Percentiles rank a stretch among this genome's conserved stretches.
Evolutionary conservation across 2,888 invertebrate species (phyloP).

Genomic region (Agrochola lychnidis): DNA sequence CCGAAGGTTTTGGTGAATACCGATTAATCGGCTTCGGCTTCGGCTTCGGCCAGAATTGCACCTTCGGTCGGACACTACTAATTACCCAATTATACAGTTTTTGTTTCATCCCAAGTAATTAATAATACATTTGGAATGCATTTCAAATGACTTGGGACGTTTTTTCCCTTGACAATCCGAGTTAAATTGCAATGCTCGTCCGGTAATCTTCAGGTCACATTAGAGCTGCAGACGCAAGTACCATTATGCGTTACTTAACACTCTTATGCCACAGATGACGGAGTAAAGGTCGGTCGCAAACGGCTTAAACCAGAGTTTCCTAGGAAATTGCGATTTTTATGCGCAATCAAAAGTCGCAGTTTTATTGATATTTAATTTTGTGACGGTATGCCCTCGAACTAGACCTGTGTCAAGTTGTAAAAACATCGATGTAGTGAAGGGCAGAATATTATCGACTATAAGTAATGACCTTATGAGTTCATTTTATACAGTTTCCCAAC

Average conservation of each 20-base stretch:
- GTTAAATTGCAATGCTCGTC: constrained; percentile 19
- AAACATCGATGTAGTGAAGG: not conserved
- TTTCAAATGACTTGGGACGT: constrained; percentile 15
- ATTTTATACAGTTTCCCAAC: constrained; percentile 12
- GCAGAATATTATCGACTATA: not conserved
- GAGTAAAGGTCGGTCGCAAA: constrained; percentile 47
- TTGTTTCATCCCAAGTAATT: constrained; percentile 35
- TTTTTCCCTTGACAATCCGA: constrained; percentile 40
- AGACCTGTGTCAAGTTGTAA: constrained; percentile 9
- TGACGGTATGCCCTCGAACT: constrained; percentile 12
- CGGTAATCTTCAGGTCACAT: constrained; percentile 50
- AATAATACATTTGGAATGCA: constrained; percentile 43
- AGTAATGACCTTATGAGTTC: not conserved
- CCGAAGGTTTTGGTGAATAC: too few species aligned
- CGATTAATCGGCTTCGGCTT: too few species aligned
- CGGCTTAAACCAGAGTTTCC: constrained; percentile 5
- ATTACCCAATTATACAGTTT: constrained; percentile 28
- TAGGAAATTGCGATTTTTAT: constrained; percentile 34
- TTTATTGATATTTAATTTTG: constrained; percentile 26
- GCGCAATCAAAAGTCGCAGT: constrained; percentile 12
- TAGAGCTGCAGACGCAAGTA: constrained; percentile 9
- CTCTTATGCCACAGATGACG: constrained; percentile 54
- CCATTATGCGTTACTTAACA: constrained; percentile 51
- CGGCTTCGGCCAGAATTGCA: too few species aligned
- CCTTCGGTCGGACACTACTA: too few species aligned